phyloP scores from a whole-genome alignment of 2,113 vertebrate genomes.

The Plecturocebus donacophilus region DNA sequence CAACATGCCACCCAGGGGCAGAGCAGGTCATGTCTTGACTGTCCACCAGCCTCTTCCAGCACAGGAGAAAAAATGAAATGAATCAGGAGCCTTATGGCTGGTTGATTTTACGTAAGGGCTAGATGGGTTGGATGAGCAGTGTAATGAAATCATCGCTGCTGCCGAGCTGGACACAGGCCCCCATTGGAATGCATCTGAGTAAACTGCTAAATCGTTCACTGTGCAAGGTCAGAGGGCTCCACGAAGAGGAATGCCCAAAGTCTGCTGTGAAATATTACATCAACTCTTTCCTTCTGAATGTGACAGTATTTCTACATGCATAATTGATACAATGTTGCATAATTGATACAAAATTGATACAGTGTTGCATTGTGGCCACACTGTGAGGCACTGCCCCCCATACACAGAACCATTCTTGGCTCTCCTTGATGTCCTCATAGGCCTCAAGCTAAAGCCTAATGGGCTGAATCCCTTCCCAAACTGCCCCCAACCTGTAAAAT shows the following conservation, averaged over 20 bases:
- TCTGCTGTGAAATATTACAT: background rate
- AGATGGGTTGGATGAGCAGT: background rate
- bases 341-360: accelerated
- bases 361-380: accelerated
- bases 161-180: accelerated
- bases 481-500: background rate
- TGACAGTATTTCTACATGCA: background rate
- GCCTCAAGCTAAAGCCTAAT: background rate
- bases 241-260: background rate
- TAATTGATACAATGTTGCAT: accelerated
- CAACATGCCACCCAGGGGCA: accelerated
- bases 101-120: background rate
- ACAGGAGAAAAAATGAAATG: background rate
- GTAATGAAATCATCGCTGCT: background rate
- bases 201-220: background rate
- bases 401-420: background rate
- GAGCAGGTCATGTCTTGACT: background rate
- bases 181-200: background rate
- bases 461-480: background rate
- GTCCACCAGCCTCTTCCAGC: background rate
- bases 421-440: background rate
- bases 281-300: background rate
- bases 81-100: background rate
- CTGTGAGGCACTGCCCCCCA: accelerated
- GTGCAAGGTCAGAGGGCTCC: background rate